A percentile compares a stretch with the other conserved stretches of the same genome.
These are phyloP conservation scores for Drosophila auraria DNA, from an alignment of 1,140 invertebrate genomes.

Conservation along the genomic window DNA sequence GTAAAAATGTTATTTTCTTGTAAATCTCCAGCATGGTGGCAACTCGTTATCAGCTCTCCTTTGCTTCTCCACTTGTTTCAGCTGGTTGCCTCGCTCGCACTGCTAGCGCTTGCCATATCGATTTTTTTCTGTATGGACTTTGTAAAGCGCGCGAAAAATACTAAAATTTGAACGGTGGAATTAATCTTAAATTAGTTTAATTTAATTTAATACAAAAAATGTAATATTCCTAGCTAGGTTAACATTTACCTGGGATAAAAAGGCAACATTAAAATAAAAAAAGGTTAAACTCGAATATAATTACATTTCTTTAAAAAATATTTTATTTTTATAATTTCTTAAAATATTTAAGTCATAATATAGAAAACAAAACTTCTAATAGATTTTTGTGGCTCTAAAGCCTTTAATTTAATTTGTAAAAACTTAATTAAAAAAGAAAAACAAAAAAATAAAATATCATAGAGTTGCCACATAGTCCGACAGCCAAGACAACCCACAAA, in stretches of 20 bases:
- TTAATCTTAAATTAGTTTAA: not conserved
- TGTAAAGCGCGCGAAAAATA: constrained; percentile 4
- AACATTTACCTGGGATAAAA: too few species aligned
- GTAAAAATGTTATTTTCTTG: not conserved
- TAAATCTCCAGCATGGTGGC: constrained; percentile 22
- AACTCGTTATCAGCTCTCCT: constrained; percentile 30
- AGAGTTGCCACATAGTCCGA: constrained; percentile 8
- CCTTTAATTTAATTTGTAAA: not conserved
- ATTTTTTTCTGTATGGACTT: constrained; percentile 34
- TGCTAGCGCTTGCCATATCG: constrained; percentile 9
- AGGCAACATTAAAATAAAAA: too few species aligned
- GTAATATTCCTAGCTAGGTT: too few species aligned
- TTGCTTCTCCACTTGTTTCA: constrained; percentile 8
- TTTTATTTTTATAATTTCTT: too few species aligned
- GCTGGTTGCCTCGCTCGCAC: constrained; percentile 42
- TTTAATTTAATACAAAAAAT: not conserved
- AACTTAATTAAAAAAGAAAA: not conserved
- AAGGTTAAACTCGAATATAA: too few species aligned
- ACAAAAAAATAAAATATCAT: not conserved
- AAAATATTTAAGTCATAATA: too few species aligned
- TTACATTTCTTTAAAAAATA: too few species aligned
- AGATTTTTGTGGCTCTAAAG: not conserved
- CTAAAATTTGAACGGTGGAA: not conserved
- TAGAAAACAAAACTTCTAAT: too few species aligned
- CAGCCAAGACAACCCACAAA: not conserved